Conservation (phyloP, 2,113 vertebrate species). For the Lethenteron camtschaticum region DNA sequence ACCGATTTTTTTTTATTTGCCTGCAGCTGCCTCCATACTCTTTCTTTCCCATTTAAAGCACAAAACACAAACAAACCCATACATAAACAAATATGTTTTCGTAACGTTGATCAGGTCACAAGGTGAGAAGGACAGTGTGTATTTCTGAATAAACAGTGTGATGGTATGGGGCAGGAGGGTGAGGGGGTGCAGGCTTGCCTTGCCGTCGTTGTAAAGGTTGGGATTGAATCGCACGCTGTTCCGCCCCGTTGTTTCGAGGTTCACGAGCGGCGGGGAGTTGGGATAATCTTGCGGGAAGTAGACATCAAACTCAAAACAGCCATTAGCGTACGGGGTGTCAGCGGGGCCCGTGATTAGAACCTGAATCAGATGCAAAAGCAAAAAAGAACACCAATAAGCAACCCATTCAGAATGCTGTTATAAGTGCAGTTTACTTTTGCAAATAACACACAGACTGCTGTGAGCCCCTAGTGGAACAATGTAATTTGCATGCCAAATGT, state of each 20-base stretch:
- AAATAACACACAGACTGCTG: background rate
- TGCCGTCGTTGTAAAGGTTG: constrained; percentile 97
- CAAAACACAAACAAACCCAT: too few species aligned
- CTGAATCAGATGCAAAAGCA: constrained; percentile 18
- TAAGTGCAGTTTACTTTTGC: background rate
- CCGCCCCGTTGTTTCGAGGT: constrained; percentile 88
- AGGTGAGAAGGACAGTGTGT: too few species aligned
- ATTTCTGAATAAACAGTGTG: too few species aligned
- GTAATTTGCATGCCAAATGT: too few species aligned
- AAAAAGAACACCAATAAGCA: background rate
- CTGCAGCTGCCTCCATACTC: too few species aligned
- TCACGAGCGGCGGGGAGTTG: constrained; percentile 88
- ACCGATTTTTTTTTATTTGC: too few species aligned
- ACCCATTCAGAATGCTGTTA: background rate
- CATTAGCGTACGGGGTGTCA: constrained; percentile 87
- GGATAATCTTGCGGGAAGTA: constrained; percentile 99
- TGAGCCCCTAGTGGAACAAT: too few species aligned
- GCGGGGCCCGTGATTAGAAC: constrained; percentile 92
- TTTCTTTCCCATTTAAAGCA: too few species aligned
- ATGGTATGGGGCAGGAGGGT: too few species aligned
- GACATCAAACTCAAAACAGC: constrained; percentile 95
- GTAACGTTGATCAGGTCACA: too few species aligned
- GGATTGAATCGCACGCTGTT: constrained; percentile 96
- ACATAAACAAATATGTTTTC: too few species aligned
- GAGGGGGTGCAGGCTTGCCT: constrained; percentile 26